Conservation (phyloP, 2,113 vertebrate species). For the Cyanocitta stelleri region DNA sequence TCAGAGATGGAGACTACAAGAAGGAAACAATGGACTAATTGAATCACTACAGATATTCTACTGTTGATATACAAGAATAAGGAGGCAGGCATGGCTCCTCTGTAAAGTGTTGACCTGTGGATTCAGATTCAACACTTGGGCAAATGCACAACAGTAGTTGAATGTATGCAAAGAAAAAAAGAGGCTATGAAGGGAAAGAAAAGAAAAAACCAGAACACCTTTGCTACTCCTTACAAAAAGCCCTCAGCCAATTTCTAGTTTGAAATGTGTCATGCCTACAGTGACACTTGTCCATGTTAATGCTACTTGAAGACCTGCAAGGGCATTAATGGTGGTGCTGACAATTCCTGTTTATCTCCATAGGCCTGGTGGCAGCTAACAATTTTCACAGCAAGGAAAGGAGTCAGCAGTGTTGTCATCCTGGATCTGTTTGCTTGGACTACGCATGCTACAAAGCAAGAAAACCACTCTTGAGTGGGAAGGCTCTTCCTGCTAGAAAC, state of each 20-base stretch:
- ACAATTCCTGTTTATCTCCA: slow-evolving; percentile 14
- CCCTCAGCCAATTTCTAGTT: not conserved
- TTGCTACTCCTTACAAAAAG: not conserved
- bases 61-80: not conserved
- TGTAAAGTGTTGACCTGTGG: not conserved
- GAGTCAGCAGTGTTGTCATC: slow-evolving; percentile 23
- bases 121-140: not conserved
- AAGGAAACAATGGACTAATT: not conserved
- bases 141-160: not conserved
- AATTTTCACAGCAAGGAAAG: slow-evolving; percentile 4
- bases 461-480: not conserved
- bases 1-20: not conserved
- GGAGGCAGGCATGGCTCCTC: not conserved
- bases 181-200: not conserved
- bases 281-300: slow-evolving; percentile 2
- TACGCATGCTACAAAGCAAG: not conserved
- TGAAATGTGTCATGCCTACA: not conserved
- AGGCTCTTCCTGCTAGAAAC: not conserved
- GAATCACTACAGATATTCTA: not conserved
- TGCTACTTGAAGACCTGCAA: slow-evolving; percentile 1
- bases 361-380: slow-evolving; percentile 21
- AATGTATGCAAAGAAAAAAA: not conserved
- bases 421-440: not conserved
- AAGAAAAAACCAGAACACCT: not conserved
- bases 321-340: slow-evolving; percentile 7